phyloP scores from a whole-genome alignment of 2,113 vertebrate genomes.

The Hylia prasina region DNA sequence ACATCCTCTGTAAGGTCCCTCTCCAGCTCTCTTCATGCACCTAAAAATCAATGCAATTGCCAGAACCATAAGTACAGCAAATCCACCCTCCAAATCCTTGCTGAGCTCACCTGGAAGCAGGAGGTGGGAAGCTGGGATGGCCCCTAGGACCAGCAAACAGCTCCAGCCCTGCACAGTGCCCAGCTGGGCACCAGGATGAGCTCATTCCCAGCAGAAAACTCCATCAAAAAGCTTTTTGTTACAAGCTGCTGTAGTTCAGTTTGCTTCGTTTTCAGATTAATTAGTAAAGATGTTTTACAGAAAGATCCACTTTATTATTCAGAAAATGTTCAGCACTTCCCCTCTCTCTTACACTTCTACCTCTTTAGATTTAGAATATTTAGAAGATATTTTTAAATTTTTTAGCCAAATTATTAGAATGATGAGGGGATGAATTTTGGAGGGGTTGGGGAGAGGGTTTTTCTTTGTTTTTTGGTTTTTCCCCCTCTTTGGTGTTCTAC shows the following conservation, averaged over 20 bases:
- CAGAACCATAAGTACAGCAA: background rate
- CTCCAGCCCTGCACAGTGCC: conserved; percentile 40
- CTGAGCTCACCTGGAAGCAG: background rate
- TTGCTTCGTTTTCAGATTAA: background rate
- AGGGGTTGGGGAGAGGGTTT: fast-evolving
- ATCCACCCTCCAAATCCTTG: too few species aligned
- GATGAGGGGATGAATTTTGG: background rate
- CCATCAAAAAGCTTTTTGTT: conserved; percentile 68
- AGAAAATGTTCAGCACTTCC: background rate
- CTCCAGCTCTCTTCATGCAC: background rate
- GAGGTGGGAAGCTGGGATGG: background rate
- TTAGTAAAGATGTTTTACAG: background rate
- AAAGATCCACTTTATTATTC: background rate
- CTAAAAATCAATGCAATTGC: fast-evolving
- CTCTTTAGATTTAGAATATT: background rate
- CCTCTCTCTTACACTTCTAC: background rate
- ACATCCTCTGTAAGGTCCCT: too few species aligned
- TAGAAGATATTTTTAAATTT: fast-evolving
- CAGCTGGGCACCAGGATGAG: conserved; percentile 35
- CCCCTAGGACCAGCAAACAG: conserved; percentile 37
- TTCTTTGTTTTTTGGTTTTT: too few species aligned
- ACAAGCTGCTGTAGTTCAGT: background rate
- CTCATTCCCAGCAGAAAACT: conserved; percentile 59
- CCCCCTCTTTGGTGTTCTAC: background rate
- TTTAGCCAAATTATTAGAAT: background rate